Evolutionary conservation across 2,888 invertebrate species (phyloP).

Genomic region (Platerodrilus igneus): DNA sequence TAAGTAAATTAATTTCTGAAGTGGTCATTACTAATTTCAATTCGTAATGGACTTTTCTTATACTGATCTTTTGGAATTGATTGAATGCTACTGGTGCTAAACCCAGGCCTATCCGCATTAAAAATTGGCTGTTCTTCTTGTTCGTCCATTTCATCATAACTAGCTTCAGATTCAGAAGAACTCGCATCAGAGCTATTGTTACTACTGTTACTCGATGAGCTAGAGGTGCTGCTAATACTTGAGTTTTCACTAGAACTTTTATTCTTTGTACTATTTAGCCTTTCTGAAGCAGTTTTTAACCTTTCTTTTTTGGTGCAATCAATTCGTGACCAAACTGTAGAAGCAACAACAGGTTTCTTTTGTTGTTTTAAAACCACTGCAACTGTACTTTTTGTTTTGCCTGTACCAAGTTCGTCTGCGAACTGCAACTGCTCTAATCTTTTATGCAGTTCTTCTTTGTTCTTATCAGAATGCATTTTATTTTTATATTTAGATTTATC

Average conservation of each 20-base stretch:
- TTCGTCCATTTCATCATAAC: constrained; percentile 16
- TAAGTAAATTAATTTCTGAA: constrained; percentile 29
- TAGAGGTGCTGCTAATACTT: constrained; percentile 18
- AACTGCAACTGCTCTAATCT: background rate
- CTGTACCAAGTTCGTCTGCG: constrained; percentile 9
- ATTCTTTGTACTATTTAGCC: constrained; percentile 22
- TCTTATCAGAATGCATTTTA: constrained; percentile 21
- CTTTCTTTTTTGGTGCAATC: constrained; percentile 26
- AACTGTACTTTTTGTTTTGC: constrained; percentile 44
- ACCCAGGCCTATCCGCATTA: constrained; percentile 33
- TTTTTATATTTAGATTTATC: constrained; percentile 12
- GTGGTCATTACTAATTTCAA: constrained; percentile 42
- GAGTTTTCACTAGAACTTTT: constrained; percentile 21
- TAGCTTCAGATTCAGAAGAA: constrained; percentile 22
- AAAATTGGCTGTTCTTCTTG: background rate
- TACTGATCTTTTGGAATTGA: constrained; percentile 21
- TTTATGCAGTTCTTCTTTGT: constrained; percentile 10
- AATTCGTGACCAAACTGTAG: constrained; percentile 42
- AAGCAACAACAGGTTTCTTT: constrained; percentile 42
- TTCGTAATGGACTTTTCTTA: constrained; percentile 40
- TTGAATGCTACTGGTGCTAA: constrained; percentile 26
- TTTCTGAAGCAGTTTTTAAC: constrained; percentile 27
- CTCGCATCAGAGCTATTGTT: constrained; percentile 17
- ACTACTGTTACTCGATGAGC: constrained; percentile 14
- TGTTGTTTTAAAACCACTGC: constrained; percentile 44